phyloP scores from a whole-genome alignment of 1,140 invertebrate genomes.

The Anadara kagoshimensis region DNA sequence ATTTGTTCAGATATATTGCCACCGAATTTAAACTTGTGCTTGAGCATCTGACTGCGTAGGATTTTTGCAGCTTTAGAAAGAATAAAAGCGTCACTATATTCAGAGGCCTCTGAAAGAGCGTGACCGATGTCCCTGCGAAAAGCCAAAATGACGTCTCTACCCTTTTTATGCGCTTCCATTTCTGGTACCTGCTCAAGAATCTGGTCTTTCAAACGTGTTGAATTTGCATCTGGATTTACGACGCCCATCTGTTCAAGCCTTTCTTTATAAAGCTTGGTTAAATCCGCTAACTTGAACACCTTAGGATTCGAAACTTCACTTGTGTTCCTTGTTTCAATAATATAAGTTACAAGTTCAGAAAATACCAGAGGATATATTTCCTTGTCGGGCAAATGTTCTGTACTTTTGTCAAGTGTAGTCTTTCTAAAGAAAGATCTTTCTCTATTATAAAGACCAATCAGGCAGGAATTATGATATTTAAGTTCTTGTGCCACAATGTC shows the following conservation, averaged over 20 bases:
- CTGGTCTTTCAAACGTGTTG: constrained; percentile 36
- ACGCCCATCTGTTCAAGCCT: constrained; percentile 36
- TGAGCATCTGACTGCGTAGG: constrained; percentile 32
- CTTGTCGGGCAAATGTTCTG: constrained; percentile 2
- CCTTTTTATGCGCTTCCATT: constrained; percentile 28
- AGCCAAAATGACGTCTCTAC: constrained; percentile 32
- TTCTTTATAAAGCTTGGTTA: constrained; percentile 28
- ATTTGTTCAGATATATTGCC: constrained; percentile 18
- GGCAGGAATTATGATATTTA: constrained; percentile 35
- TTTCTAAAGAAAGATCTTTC: constrained; percentile 1
- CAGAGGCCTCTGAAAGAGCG: not conserved
- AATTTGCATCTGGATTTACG: constrained; percentile 3
- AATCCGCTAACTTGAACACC: constrained; percentile 21
- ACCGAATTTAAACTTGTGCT: constrained; percentile 29
- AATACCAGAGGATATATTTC: constrained; percentile 31
- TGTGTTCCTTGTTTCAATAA: constrained; percentile 19
- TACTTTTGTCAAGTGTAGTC: constrained; percentile 2
- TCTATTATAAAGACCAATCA: constrained; percentile 21
- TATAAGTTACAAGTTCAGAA: constrained; percentile 30
- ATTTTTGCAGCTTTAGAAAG: constrained; percentile 41
- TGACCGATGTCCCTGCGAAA: constrained; percentile 13
- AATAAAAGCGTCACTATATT: constrained; percentile 29
- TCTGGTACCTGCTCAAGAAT: constrained; percentile 22
- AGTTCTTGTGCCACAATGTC: constrained; percentile 40
- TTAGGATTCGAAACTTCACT: not conserved